These are phyloP conservation scores for Tholera decimalis DNA, from an alignment of 2,888 invertebrate genomes.

Conservation along the genomic window DNA sequence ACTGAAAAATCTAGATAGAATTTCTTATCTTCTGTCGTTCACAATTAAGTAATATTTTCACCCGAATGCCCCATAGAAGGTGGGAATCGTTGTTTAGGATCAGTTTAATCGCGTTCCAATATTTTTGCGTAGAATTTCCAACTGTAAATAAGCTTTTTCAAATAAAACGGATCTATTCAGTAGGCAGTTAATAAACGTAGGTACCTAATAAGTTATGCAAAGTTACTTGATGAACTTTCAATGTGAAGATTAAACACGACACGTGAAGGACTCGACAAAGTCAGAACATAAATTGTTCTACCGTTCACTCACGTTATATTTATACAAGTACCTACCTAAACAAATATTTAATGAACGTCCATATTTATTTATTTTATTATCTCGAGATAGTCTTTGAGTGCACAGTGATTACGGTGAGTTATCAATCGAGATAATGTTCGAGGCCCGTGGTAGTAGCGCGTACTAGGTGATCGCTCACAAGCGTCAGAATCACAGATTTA, in stretches of 20 bases:
- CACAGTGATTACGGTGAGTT: conserved; percentile 59
- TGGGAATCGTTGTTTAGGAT: no score
- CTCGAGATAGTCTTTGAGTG: conserved; percentile 54
- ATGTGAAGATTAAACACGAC: conserved; percentile 46
- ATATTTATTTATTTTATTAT: conserved; percentile 60
- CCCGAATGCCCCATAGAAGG: no score
- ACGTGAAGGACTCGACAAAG: conserved; percentile 50
- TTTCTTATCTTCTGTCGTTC: no score
- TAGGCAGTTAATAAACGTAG: conserved; percentile 16
- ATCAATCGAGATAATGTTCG: conserved; percentile 66
- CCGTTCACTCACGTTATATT: conserved; percentile 45
- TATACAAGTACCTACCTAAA: conserved; percentile 46
- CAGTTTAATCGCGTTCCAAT: no score
- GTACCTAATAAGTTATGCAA: conserved; percentile 35
- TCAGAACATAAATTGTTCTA: conserved; percentile 44
- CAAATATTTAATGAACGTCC: conserved; percentile 49
- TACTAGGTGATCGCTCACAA: conserved; percentile 87
- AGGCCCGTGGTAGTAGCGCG: conserved; percentile 63
- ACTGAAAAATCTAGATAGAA: no score
- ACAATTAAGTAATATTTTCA: no score
- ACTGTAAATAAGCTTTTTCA: not conserved
- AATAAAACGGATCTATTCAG: conserved; percentile 11
- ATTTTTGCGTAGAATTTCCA: no score
- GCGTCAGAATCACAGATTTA: conserved; percentile 83
- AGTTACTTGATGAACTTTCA: conserved; percentile 59